phyloP scores from a whole-genome alignment of 2,888 invertebrate genomes.

The Leptogaster cylindrica region DNA sequence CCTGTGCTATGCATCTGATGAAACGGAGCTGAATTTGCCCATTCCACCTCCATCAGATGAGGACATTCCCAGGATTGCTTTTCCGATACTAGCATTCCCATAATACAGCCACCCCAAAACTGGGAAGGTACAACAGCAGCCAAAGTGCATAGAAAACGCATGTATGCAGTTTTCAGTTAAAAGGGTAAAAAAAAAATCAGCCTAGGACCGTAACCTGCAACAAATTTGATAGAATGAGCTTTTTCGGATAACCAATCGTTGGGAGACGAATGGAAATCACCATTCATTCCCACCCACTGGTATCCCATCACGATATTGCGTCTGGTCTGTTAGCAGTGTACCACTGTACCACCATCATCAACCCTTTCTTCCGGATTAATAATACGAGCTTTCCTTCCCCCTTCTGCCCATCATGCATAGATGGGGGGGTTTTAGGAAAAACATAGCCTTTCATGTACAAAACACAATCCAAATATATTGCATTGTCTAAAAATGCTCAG shows the following conservation, averaged over 20 bases:
- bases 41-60: not conserved
- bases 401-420: not conserved
- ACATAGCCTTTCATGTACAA: not conserved
- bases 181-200: constrained; percentile 6
- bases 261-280: not conserved
- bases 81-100: not conserved
- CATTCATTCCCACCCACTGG: too few relatives aligned
- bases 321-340: constrained; percentile 30
- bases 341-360: not conserved
- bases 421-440: not conserved
- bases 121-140: constrained; percentile 12
- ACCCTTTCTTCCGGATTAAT: too few relatives aligned
- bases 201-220: constrained; percentile 33
- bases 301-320: constrained; percentile 26
- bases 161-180: constrained; percentile 37
- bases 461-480: constrained; percentile 24
- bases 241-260: constrained; percentile 9
- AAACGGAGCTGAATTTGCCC: constrained; percentile 1
- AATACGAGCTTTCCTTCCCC: not conserved
- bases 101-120: too few relatives aligned
- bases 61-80: not conserved
- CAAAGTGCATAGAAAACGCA: constrained; percentile 39
- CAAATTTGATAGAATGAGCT: constrained; percentile 48
- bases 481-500: constrained; percentile 35
- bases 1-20: constrained; percentile 17